These are phyloP conservation scores for Halcyon senegalensis DNA, from an alignment of 2,113 vertebrate genomes.

Conservation along the genomic window DNA sequence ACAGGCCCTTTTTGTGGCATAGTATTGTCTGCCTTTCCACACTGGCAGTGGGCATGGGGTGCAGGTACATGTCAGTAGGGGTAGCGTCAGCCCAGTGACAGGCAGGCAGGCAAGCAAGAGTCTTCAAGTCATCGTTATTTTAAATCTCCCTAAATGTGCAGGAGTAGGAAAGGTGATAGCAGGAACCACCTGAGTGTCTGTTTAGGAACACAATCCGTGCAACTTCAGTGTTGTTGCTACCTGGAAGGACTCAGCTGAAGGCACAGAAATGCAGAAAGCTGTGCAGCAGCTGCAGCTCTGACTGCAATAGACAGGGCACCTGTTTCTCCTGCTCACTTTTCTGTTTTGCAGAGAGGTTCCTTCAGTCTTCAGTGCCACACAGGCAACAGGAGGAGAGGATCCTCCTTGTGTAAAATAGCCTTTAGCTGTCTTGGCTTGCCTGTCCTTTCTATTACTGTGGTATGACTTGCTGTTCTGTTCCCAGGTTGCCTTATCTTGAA, in stretches of 20 bases:
- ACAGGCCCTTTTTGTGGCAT: not conserved
- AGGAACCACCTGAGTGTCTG: not conserved
- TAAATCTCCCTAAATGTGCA: not conserved
- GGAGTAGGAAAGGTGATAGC: not conserved
- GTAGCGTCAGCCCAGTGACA: not conserved
- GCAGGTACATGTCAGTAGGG: rapidly evolving
- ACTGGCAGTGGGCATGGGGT: rapidly evolving
- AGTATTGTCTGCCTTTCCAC: not conserved
- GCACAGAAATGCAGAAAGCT: not conserved
- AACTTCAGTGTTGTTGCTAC: not conserved
- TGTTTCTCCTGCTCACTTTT: not conserved
- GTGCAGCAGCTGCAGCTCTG: not conserved
- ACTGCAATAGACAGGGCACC: not conserved
- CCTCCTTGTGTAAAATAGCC: not conserved
- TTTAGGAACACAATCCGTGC: not conserved
- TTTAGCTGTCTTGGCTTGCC: not conserved
- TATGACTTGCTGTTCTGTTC: not conserved
- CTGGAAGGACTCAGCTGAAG: not conserved
- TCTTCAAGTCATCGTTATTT: not conserved
- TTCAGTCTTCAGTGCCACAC: not conserved
- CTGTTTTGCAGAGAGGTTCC: not conserved
- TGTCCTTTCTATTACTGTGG: not conserved
- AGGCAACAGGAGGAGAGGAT: not conserved
- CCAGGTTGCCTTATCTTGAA: slow-evolving; percentile 13
- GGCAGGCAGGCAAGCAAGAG: not conserved